These are phyloP conservation scores for Erebia ligea DNA, from an alignment of 2,888 invertebrate genomes.

Conservation along the genomic window DNA sequence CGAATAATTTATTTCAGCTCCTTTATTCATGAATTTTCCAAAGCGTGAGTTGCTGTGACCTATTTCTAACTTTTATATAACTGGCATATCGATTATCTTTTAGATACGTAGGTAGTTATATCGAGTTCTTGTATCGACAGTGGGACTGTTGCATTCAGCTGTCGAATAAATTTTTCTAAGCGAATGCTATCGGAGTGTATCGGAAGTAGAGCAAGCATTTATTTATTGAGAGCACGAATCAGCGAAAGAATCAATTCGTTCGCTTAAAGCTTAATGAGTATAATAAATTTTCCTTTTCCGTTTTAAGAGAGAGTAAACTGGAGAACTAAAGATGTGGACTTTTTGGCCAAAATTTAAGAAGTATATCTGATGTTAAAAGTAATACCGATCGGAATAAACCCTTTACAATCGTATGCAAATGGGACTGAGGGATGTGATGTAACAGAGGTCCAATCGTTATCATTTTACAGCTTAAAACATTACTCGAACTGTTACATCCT, in stretches of 20 bases:
- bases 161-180: constrained; percentile 17
- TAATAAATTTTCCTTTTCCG: neutral
- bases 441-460: no score
- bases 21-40: constrained; percentile 19
- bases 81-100: constrained; percentile 31
- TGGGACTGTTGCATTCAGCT: constrained; percentile 21
- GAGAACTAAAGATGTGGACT: no score
- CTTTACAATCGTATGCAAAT: no score
- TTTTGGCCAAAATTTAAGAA: no score
- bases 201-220: neutral
- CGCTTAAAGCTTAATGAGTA: neutral
- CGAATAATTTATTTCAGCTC: constrained; percentile 18
- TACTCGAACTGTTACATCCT: no score
- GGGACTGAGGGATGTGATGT: no score
- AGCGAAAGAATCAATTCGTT: constrained; percentile 1
- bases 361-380: neutral
- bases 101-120: constrained; percentile 20
- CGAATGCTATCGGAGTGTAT: neutral
- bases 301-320: neutral
- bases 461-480: no score
- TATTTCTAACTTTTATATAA: constrained; percentile 38
- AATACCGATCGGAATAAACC: no score
- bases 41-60: constrained; percentile 34
- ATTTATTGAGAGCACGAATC: neutral
- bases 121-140: constrained; percentile 16